Evolutionary conservation across 2,113 vertebrate genomes (phyloP).

Genomic region (Leucoraja erinaceus): DNA sequence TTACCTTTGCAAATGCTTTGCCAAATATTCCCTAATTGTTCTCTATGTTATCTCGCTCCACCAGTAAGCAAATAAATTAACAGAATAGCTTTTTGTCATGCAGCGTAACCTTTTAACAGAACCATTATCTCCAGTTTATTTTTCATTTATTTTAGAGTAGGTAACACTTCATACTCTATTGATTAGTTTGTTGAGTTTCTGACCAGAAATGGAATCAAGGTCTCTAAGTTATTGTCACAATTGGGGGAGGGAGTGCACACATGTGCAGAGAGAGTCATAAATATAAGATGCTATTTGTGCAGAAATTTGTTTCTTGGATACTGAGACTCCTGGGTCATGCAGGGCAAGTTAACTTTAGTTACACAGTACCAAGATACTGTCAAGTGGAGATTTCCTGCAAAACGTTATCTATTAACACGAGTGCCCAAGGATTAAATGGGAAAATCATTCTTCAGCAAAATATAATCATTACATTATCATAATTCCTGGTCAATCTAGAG

Average conservation of each 20-base stretch:
- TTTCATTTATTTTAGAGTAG: constrained; percentile 95
- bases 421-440: constrained; percentile 45
- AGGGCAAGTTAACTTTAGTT: constrained; percentile 52
- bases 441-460: neutral
- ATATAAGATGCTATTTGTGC: constrained; percentile 44
- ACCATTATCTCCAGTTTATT: constrained; percentile 99
- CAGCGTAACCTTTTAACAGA: constrained; percentile 99
- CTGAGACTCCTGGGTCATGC: constrained; percentile 54
- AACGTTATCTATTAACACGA: constrained; percentile 53
- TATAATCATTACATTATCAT: constrained; percentile 39
- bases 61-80: constrained; percentile 99
- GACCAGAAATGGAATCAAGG: constrained; percentile 95
- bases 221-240: constrained; percentile 78
- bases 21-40: constrained; percentile 99
- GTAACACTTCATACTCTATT: constrained; percentile 97
- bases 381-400: constrained; percentile 49
- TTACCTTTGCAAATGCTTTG: constrained; percentile 97
- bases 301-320: constrained; percentile 50
- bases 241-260: constrained; percentile 45
- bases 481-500: neutral
- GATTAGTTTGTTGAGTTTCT: constrained; percentile 95
- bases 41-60: constrained; percentile 93
- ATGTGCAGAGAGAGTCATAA: constrained; percentile 36
- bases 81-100: constrained; percentile 99
- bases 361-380: constrained; percentile 44